phyloP scores from a whole-genome alignment of 1,140 invertebrate species.

The Saxidomus purpurata region DNA sequence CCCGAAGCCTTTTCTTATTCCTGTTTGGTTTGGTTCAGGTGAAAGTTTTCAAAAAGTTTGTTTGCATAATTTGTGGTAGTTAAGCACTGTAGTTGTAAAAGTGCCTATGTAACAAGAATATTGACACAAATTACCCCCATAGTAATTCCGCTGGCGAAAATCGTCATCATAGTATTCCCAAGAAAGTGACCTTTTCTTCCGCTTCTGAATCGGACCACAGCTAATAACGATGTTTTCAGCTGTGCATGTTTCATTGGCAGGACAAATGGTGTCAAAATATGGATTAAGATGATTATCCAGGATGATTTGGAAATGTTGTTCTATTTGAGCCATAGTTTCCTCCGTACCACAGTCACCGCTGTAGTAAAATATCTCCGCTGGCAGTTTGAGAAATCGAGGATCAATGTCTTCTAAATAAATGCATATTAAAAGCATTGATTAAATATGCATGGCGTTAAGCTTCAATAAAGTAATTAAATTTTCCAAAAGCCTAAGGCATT shows the following conservation, averaged over 20 bases:
- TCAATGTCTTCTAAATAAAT: not conserved
- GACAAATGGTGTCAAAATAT: not conserved
- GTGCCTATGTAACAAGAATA: too few species aligned
- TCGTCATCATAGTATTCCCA: not conserved
- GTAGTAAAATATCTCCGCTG: not conserved
- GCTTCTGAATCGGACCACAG: not conserved
- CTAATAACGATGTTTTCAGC: not conserved
- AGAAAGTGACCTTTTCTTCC: not conserved
- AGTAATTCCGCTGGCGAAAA: too few species aligned
- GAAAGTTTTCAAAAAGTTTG: too few species aligned
- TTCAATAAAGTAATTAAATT: too few species aligned
- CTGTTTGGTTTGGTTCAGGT: too few species aligned
- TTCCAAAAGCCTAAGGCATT: too few species aligned
- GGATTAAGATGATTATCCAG: not conserved
- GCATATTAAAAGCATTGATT: too few species aligned
- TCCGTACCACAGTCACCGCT: constrained; percentile 7
- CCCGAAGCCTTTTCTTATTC: too few species aligned
- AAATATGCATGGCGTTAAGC: too few species aligned
- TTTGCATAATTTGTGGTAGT: too few species aligned
- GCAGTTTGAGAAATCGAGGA: not conserved
- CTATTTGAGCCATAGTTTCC: not conserved
- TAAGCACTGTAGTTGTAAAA: too few species aligned
- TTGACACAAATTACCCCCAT: too few species aligned
- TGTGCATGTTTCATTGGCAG: not conserved
- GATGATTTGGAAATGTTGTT: not conserved